Conservation (phyloP, 2,888 invertebrate species). For the Erynnis tages region DNA sequence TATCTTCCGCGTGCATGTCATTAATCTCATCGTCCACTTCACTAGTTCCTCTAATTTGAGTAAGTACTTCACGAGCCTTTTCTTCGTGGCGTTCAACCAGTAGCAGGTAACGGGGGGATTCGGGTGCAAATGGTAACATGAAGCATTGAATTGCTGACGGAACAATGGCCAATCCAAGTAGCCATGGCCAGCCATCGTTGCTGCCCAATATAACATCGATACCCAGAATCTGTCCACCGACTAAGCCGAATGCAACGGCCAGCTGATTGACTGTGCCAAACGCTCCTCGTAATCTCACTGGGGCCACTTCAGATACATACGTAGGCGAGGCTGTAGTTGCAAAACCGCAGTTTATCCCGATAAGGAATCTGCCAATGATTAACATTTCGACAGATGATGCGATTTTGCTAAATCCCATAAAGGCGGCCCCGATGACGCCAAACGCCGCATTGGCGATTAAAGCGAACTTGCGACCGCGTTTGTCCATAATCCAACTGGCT, state of each 20-base stretch:
- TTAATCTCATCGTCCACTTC: constrained; percentile 74
- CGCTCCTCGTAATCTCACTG: constrained; percentile 66
- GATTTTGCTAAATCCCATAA: constrained; percentile 85
- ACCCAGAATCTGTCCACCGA: constrained; percentile 69
- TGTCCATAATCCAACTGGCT: constrained; percentile 87
- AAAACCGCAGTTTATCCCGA: constrained; percentile 88
- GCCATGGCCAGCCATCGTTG: constrained; percentile 70
- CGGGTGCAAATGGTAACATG: constrained; percentile 68
- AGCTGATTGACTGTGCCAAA: constrained; percentile 77
- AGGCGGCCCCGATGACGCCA: constrained; percentile 83
- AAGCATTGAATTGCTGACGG: constrained; percentile 65
- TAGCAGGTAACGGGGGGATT: constrained; percentile 71
- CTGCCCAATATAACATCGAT: constrained; percentile 73
- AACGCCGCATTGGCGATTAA: constrained; percentile 83
- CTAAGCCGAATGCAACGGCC: constrained; percentile 72
- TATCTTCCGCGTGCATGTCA: constrained; percentile 73
- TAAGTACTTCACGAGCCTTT: constrained; percentile 55
- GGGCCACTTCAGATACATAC: constrained; percentile 75
- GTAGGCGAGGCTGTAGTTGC: constrained; percentile 77
- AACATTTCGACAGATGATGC: constrained; percentile 85
- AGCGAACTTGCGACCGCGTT: constrained; percentile 85
- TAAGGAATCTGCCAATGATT: constrained; percentile 86
- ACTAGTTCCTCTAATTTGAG: constrained; percentile 58
- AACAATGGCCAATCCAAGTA: constrained; percentile 67
- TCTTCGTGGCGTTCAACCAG: constrained; percentile 66